These are phyloP conservation scores for Megamerina dolium DNA, from an alignment of 2,888 invertebrate genomes.

Conservation along the genomic window DNA sequence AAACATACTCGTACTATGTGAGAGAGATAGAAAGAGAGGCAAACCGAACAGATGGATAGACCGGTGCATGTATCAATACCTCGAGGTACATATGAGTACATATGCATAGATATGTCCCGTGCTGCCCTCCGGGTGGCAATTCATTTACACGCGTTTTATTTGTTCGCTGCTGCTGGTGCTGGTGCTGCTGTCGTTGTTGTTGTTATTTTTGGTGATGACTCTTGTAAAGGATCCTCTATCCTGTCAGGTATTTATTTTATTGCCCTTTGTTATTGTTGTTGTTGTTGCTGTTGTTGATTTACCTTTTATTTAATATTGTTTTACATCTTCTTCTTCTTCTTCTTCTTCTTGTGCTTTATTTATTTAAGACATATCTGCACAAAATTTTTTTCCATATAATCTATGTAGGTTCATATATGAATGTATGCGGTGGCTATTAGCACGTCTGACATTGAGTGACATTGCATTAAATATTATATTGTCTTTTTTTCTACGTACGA, in stretches of 20 bases:
- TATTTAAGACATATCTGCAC: slow-evolving; percentile 15
- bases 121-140: slow-evolving; percentile 18
- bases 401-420: not conserved
- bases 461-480: slow-evolving; percentile 21
- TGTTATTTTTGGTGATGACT: not conserved
- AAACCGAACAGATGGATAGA: no score
- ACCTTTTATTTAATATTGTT: not conserved
- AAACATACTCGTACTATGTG: no score
- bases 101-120: slow-evolving; percentile 10
- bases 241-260: slow-evolving; percentile 6
- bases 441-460: slow-evolving; percentile 24
- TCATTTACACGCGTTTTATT: slow-evolving; percentile 13
- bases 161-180: not conserved
- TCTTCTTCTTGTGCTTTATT: slow-evolving; percentile 4
- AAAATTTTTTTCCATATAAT: slow-evolving; percentile 5
- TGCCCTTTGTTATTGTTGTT: not conserved
- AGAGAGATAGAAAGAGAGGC: no score
- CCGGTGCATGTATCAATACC: not conserved
- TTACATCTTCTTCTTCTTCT: not conserved
- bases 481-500: no score
- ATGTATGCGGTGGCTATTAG: slow-evolving; percentile 12
- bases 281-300: slow-evolving; percentile 4
- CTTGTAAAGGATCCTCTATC: slow-evolving; percentile 4
- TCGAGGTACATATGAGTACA: not conserved
- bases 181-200: not conserved